These are phyloP conservation scores for Platycnemis pennipes DNA, from an alignment of 2,888 invertebrate species.

Conservation along the genomic window DNA sequence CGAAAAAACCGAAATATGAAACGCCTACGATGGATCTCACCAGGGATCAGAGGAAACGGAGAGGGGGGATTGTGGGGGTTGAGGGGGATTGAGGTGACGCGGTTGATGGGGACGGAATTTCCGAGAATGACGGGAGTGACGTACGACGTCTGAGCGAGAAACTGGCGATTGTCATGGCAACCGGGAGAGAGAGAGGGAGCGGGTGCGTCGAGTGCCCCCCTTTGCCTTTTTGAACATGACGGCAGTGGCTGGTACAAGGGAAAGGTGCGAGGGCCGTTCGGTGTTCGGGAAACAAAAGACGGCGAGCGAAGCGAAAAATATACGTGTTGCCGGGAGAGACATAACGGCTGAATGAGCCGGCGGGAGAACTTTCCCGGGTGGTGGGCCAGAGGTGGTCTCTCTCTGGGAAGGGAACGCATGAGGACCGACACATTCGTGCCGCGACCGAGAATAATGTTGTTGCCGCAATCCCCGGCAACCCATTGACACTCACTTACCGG, in stretches of 20 bases:
- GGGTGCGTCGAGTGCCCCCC: too few species aligned
- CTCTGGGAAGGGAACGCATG: neutral
- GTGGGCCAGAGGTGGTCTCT: neutral
- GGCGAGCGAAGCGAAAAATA: conserved; percentile 21
- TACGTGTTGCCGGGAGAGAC: neutral
- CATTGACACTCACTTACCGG: neutral
- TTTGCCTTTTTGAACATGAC: too few species aligned
- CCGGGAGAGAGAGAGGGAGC: neutral
- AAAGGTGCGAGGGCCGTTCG: too few species aligned
- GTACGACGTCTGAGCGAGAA: neutral
- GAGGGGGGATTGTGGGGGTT: too few species aligned
- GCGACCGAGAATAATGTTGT: neutral
- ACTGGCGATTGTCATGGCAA: conserved; percentile 21
- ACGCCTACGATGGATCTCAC: too few species aligned
- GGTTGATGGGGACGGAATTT: neutral
- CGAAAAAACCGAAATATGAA: too few species aligned
- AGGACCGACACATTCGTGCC: neutral
- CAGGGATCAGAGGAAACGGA: too few species aligned
- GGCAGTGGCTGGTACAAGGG: too few species aligned
- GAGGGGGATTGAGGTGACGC: neutral
- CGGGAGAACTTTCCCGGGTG: neutral
- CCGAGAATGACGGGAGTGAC: neutral
- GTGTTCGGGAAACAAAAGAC: neutral
- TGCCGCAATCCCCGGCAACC: neutral
- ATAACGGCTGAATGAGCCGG: neutral